Percentiles rank a stretch among this genome's conserved stretches.
Evolutionary conservation across 2,113 vertebrate species (phyloP).

Genomic region (Ochotona princeps): DNA sequence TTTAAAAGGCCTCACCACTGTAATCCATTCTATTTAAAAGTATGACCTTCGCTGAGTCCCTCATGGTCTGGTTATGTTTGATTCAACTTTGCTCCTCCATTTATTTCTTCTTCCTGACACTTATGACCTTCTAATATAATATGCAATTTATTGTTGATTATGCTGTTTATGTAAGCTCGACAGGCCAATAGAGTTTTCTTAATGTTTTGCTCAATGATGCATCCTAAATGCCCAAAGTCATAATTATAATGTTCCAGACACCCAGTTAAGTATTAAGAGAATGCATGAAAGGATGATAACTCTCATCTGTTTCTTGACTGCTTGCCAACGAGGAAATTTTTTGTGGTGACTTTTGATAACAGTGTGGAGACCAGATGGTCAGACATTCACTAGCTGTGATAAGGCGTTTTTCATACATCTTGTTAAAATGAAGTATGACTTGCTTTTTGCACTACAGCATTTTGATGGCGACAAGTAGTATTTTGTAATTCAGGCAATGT

Average conservation of each 20-base stretch:
- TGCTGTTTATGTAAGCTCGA: neutral
- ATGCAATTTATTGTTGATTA: neutral
- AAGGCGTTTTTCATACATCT: neutral
- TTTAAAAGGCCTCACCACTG: neutral
- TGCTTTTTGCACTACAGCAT: neutral
- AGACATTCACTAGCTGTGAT: neutral
- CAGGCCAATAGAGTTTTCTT: neutral
- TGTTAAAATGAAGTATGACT: neutral
- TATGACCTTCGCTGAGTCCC: neutral
- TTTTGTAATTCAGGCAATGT: neutral
- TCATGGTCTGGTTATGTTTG: neutral
- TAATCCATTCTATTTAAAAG: neutral
- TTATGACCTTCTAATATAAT: neutral
- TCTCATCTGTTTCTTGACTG: neutral
- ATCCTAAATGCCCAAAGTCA: neutral
- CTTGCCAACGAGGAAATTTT: neutral
- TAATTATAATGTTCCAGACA: neutral
- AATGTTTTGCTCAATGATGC: slow-evolving; percentile 33
- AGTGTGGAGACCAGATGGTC: slow-evolving; percentile 23
- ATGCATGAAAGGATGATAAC: slow-evolving; percentile 26
- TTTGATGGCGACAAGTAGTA: neutral
- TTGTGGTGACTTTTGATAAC: neutral
- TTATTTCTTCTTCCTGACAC: neutral
- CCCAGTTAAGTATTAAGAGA: neutral
- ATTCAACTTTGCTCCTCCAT: neutral